Evolutionary conservation across 2,888 invertebrate species (phyloP).

Genomic region (Lutraria lutraria): DNA sequence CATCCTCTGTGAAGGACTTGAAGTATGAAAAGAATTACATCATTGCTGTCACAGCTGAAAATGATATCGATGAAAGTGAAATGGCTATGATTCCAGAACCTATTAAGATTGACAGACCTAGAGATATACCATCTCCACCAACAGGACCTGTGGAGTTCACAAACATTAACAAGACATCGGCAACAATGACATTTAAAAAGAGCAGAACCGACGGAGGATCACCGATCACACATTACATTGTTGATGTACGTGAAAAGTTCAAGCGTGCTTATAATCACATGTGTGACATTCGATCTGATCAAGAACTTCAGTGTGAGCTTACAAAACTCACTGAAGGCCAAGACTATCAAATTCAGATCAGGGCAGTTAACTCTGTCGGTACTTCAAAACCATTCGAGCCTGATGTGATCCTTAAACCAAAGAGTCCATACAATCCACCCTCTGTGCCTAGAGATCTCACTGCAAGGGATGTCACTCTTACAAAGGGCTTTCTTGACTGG

Average conservation of each 20-base stretch:
- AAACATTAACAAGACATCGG: constrained; percentile 77
- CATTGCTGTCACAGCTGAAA: constrained; percentile 86
- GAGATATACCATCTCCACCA: constrained; percentile 81
- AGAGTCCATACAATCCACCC: constrained; percentile 83
- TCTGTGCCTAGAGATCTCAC: constrained; percentile 76
- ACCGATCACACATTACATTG: constrained; percentile 92
- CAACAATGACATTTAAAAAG: constrained; percentile 78
- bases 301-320: constrained; percentile 74
- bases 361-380: constrained; percentile 95
- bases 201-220: constrained; percentile 91
- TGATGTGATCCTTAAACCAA: constrained; percentile 78
- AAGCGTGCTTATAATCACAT: constrained; percentile 79
- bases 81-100: constrained; percentile 76
- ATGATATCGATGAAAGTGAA: constrained; percentile 83
- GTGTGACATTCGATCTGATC: constrained; percentile 68
- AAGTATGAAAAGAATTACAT: constrained; percentile 83
- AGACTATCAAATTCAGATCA: constrained; percentile 94
- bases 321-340: constrained; percentile 91
- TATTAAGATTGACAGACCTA: constrained; percentile 78
- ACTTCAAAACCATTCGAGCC: constrained; percentile 90
- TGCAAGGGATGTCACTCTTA: constrained; percentile 79
- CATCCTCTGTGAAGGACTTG: constrained; percentile 73
- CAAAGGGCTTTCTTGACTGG: constrained; percentile 83
- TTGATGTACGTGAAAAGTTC: constrained; percentile 91
- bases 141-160: constrained; percentile 79